Percentiles rank a stretch among this genome's conserved stretches.
phyloP scores from a whole-genome alignment of 2,797 vertebrate species.

The Aselliscus stoliczkanus region DNA sequence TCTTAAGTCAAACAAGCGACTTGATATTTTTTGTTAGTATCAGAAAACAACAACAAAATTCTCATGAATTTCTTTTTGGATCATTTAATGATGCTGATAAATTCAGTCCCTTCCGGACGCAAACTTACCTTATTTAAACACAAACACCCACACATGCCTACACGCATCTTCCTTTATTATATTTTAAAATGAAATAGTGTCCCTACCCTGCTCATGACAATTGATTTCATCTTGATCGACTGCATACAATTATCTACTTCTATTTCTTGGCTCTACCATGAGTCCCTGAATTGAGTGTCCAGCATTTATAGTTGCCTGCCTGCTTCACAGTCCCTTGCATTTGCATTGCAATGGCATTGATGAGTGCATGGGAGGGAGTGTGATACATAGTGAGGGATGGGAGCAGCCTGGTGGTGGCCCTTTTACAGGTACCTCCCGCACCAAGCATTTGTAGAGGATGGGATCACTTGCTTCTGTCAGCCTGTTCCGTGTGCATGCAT shows the following conservation, averaged over 20 bases:
- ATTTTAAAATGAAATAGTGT: conserved; percentile 32
- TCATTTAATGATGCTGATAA: neutral
- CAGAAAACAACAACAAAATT: neutral
- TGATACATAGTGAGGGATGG: neutral
- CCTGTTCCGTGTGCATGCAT: conserved; percentile 6
- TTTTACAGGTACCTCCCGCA: neutral
- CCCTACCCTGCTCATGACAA: neutral
- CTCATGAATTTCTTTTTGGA: neutral
- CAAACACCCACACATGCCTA: neutral
- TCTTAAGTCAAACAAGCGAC: neutral
- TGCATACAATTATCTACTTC: conserved; percentile 65
- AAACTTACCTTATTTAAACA: conserved; percentile 2
- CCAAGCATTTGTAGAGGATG: neutral
- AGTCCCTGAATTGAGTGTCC: conserved; percentile 48
- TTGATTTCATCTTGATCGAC: conserved; percentile 49
- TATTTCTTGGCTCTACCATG: conserved; percentile 3
- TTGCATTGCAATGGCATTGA: conserved; percentile 31
- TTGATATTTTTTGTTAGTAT: neutral
- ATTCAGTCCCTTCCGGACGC: neutral
- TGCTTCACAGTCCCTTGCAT: conserved; percentile 56
- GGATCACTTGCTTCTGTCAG: neutral
- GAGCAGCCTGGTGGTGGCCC: neutral
- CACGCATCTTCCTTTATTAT: neutral
- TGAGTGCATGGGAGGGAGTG: neutral
- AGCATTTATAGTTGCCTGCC: conserved; percentile 58